Conservation (phyloP, 2,797 vertebrate species). For the Trachops cirrhosus region DNA sequence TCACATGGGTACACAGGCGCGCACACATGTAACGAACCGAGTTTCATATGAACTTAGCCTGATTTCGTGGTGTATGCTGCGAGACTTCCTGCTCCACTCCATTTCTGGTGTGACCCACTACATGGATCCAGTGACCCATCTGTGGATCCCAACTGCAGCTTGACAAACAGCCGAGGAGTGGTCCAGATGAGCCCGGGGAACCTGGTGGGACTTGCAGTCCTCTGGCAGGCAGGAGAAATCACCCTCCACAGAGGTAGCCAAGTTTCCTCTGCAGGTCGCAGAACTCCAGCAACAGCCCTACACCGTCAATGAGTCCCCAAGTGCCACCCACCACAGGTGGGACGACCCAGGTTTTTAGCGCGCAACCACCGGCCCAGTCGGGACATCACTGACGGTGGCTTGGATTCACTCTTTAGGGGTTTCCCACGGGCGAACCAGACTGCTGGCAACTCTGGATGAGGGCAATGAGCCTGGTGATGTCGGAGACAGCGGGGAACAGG, state of each 20-base stretch:
- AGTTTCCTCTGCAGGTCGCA: neutral
- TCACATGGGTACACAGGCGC: neutral
- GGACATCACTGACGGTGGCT: neutral
- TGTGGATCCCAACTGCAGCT: neutral
- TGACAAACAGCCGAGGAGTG: neutral
- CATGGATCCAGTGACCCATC: neutral
- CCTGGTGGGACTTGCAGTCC: neutral
- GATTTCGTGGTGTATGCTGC: accelerated
- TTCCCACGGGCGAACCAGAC: neutral
- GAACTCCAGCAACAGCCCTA: neutral
- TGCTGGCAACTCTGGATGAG: conserved; percentile 79
- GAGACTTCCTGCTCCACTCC: neutral
- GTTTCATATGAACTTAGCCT: neutral
- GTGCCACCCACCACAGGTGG: neutral
- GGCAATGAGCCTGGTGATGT: conserved; percentile 75
- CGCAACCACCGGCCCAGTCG: neutral
- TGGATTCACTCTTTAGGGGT: neutral
- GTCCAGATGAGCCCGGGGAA: neutral
- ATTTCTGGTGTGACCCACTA: neutral
- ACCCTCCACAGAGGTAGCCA: neutral
- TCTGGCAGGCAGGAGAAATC: neutral
- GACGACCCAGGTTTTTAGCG: neutral
- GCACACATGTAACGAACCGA: neutral
- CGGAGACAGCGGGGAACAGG: conserved; percentile 74
- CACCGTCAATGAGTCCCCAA: neutral